phyloP scores from a whole-genome alignment of 2,888 invertebrate genomes.

The Drosophila barbarae region DNA sequence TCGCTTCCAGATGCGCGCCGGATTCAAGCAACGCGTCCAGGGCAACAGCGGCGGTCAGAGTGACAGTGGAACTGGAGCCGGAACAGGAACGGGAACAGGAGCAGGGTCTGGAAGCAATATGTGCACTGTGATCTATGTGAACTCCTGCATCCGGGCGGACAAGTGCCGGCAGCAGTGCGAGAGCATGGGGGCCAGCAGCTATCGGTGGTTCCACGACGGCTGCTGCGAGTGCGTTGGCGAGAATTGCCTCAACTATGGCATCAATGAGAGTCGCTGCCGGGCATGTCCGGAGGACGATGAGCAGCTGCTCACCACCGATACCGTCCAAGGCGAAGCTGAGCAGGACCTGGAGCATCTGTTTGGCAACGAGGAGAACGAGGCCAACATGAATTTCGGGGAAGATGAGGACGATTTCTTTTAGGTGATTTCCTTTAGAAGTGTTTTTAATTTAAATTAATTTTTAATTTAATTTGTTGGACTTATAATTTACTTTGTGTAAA shows the following conservation, averaged over 20 bases:
- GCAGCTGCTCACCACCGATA: slow-evolving; percentile 74
- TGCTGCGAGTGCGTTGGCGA: slow-evolving; percentile 95
- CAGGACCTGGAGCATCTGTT: slow-evolving; percentile 76
- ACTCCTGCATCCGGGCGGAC: slow-evolving; percentile 70
- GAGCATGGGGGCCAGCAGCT: slow-evolving; percentile 80
- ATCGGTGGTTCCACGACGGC: slow-evolving; percentile 95
- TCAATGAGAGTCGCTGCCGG: slow-evolving; percentile 88
- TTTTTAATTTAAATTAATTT: not conserved
- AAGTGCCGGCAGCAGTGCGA: slow-evolving; percentile 77
- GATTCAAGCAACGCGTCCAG: slow-evolving; percentile 53
- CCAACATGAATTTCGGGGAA: slow-evolving; percentile 84
- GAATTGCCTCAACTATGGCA: slow-evolving; percentile 92
- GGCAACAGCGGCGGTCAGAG: slow-evolving; percentile 25
- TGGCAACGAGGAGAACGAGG: slow-evolving; percentile 77
- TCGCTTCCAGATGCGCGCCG: slow-evolving; percentile 67
- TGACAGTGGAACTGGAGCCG: slow-evolving; percentile 41
- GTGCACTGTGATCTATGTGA: slow-evolving; percentile 77
- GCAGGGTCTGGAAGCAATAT: slow-evolving; percentile 47
- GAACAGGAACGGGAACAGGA: slow-evolving; percentile 32
- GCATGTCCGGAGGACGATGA: slow-evolving; percentile 81
- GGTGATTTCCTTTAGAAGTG: not conserved
- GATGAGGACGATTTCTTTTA: slow-evolving; percentile 55
- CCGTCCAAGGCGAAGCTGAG: slow-evolving; percentile 42
- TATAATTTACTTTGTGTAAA: slow-evolving; percentile 1
- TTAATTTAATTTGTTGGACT: not conserved